Evolutionary conservation across 2,797 vertebrate species (phyloP), one percentile per base, ranked within the genome.

Genomic region (Sebastes matsubarae): DNA sequence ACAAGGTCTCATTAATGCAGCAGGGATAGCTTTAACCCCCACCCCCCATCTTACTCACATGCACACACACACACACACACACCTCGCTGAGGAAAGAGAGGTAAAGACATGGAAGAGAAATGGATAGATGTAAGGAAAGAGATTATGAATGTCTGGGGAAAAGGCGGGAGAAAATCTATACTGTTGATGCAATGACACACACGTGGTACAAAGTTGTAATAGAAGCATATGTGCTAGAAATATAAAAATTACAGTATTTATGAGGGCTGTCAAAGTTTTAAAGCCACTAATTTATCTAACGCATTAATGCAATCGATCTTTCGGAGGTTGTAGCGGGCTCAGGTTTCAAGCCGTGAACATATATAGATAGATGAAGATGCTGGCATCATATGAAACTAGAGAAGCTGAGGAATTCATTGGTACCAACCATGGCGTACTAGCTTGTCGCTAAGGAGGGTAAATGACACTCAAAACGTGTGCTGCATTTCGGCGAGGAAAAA

Each of bases 1-100:
- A 91, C 91, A 91, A 78, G 81, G 84, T 91, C 95, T 92, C 78
- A 79, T 90, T 91, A 93, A 91, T 91, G 91, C 92, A 89, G 7
- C 90, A 94, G 84, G 78, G 4, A 89, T 93, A 58, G 27, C 80
- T 90, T 95, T 92, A 95, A 92, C 92, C 81, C 82, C 60, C 67
- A 57, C 38, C 68, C 67, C 46, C 60, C 13, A 3, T 61, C 68
- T 38, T 3, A 54, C 46, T 61, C 69, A 63, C 24, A 68, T 27
- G 54, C 63, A 52, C 64, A 63, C 29, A 60, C 61, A 38, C 60
- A 34, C n/a, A 75, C 20, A 67, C 46, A 68, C 70, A 75, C 57
- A 75, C 64, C 55, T 77, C 34, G 60, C 68, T 55, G 69, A 69
- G 63, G 60, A 77, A 52, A 77, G 55, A 81, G n/a, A 81, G 68